Percentiles rank a stretch among this genome's conserved stretches.
These are phyloP conservation scores for Galeruca laticollis DNA, from an alignment of 2,888 invertebrate genomes.

Conservation along the genomic window DNA sequence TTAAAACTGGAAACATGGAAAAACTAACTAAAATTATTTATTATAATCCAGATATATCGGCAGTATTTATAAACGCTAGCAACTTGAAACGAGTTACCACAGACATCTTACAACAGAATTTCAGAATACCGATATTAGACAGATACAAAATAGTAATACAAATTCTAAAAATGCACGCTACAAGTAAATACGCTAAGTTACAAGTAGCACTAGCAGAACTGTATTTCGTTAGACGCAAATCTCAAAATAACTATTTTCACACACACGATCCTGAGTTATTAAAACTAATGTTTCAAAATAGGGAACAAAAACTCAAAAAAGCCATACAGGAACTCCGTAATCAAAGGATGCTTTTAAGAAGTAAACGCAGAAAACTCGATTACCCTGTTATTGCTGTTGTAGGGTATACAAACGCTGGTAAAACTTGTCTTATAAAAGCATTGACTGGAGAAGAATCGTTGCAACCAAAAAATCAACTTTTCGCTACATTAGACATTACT, in stretches of 20 bases:
- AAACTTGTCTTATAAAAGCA: constrained; percentile 84
- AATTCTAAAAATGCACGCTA: constrained; percentile 83
- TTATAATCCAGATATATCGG: constrained; percentile 68
- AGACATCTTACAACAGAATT: constrained; percentile 72
- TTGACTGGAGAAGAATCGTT: constrained; percentile 77
- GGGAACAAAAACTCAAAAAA: constrained; percentile 73
- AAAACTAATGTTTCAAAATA: constrained; percentile 70
- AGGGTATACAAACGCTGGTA: constrained; percentile 87
- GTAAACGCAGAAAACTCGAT: constrained; percentile 69
- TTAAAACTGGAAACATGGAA: constrained; percentile 75
- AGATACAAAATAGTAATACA: constrained; percentile 82
- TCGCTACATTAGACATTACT: constrained; percentile 89
- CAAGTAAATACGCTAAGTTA: constrained; percentile 80
- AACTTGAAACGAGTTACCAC: constrained; percentile 74
- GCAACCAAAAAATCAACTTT: constrained; percentile 79
- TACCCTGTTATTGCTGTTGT: constrained; percentile 83
- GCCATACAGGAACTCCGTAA: constrained; percentile 71
- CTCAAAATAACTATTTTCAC: constrained; percentile 65
- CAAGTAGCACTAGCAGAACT: constrained; percentile 86
- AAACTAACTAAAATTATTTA: constrained; percentile 69
- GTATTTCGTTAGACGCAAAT: constrained; percentile 78
- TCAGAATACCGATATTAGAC: constrained; percentile 79
- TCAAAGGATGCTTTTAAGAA: no score
- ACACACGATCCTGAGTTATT: constrained; percentile 69
- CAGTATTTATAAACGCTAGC: constrained; percentile 80